Conservation (phyloP, 2,888 invertebrate species). For the Chirona hameri region DNA sequence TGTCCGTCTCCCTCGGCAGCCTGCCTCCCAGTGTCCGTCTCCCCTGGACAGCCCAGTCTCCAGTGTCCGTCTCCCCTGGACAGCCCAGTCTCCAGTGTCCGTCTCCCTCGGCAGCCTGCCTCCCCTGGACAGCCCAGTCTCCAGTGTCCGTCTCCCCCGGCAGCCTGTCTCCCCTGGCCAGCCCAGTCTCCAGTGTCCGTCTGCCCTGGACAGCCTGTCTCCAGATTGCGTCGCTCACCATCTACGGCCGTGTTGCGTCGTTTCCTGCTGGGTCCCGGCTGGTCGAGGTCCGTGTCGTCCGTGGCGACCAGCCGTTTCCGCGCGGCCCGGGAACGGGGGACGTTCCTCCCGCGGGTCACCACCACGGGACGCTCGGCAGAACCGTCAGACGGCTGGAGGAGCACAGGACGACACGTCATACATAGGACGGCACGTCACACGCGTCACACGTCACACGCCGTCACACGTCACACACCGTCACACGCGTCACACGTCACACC, state of each 20-base stretch:
- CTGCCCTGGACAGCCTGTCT: neutral
- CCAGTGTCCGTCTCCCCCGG: too few species aligned
- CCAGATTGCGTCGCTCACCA: neutral
- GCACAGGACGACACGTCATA: neutral
- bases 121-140: too few species aligned
- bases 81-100: too few species aligned
- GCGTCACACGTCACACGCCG: too few species aligned
- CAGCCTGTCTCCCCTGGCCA: too few species aligned
- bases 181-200: neutral
- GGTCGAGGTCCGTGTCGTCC: neutral
- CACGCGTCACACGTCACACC: too few species aligned
- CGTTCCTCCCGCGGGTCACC: conserved; percentile 22
- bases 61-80: too few species aligned
- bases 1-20: too few species aligned
- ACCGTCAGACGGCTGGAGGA: neutral
- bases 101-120: too few species aligned
- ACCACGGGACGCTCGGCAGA: neutral
- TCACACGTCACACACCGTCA: too few species aligned
- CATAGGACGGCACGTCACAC: neutral
- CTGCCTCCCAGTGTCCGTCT: too few species aligned
- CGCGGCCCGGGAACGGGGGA: neutral
- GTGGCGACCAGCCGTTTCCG: neutral
- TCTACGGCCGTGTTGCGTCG: neutral
- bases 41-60: too few species aligned
- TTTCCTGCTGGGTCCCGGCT: neutral